Percentiles rank a stretch among this genome's conserved stretches.
Evolutionary conservation across 2,797 vertebrate genomes (phyloP).

Genomic region (Hybognathus amarus): DNA sequence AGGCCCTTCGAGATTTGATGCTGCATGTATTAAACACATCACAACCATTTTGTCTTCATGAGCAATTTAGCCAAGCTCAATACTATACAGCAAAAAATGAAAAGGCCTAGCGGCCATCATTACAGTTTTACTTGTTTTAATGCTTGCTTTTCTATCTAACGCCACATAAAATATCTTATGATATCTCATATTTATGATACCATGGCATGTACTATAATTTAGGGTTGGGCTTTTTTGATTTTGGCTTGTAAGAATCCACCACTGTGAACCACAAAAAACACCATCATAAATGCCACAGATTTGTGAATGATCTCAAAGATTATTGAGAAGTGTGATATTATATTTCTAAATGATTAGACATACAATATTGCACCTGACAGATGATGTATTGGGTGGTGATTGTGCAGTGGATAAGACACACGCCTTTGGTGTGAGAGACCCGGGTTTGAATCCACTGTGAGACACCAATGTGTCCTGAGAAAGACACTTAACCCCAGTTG

Average conservation of each 20-base stretch:
- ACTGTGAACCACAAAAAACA: background rate
- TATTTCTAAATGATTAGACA: background rate
- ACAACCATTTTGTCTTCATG: conserved; percentile 2
- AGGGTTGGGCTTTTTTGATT: background rate
- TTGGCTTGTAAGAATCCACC: background rate
- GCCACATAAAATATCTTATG: background rate
- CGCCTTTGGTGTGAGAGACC: too few species aligned
- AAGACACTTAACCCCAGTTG: too few species aligned
- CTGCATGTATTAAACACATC: background rate
- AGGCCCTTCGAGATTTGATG: background rate
- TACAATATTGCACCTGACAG: background rate
- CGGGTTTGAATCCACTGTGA: too few species aligned
- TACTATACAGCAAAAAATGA: background rate
- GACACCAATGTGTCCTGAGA: too few species aligned
- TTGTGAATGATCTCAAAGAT: background rate
- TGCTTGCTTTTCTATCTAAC: background rate
- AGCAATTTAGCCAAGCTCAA: background rate
- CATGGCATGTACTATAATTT: background rate
- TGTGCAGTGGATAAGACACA: too few species aligned
- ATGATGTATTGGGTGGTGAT: background rate
- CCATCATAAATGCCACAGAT: background rate
- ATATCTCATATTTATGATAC: background rate
- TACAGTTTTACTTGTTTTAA: background rate
- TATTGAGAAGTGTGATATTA: background rate
- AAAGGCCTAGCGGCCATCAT: background rate